phyloP scores from a whole-genome alignment of 1,140 invertebrate species.

The Chrysomallon squamiferum region DNA sequence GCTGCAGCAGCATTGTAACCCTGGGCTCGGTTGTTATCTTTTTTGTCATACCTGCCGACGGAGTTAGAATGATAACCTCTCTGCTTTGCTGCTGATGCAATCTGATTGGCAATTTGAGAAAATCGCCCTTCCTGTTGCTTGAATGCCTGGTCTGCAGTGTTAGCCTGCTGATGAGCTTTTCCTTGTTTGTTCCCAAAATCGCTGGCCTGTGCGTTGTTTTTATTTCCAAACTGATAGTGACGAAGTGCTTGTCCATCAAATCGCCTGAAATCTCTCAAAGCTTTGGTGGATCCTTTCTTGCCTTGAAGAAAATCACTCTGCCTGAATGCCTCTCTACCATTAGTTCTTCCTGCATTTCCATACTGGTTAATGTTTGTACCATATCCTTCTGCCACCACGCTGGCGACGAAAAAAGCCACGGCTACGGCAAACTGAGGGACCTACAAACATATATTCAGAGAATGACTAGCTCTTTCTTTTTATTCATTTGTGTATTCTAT shows the following conservation, averaged over 20 bases:
- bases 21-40: conserved; percentile 8
- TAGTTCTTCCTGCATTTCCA: neutral
- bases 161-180: neutral
- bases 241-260: neutral
- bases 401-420: neutral
- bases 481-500: too few relatives aligned
- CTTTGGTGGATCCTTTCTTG: neutral
- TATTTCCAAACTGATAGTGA: neutral
- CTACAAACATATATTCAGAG: neutral
- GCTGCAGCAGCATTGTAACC: conserved; percentile 17
- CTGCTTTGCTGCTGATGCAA: neutral
- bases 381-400: neutral
- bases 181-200: neutral
- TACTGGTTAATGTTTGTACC: conserved; percentile 2
- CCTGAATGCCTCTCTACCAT: neutral
- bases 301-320: neutral
- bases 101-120: neutral
- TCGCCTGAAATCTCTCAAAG: neutral
- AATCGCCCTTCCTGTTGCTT: neutral
- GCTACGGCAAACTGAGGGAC: neutral
- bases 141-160: neutral
- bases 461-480: too few relatives aligned
- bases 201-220: neutral
- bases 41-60: conserved; percentile 7
- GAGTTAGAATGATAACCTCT: neutral